These are phyloP conservation scores for Alethe diademata DNA, from an alignment of 2,113 vertebrate genomes.

Conservation along the genomic window DNA sequence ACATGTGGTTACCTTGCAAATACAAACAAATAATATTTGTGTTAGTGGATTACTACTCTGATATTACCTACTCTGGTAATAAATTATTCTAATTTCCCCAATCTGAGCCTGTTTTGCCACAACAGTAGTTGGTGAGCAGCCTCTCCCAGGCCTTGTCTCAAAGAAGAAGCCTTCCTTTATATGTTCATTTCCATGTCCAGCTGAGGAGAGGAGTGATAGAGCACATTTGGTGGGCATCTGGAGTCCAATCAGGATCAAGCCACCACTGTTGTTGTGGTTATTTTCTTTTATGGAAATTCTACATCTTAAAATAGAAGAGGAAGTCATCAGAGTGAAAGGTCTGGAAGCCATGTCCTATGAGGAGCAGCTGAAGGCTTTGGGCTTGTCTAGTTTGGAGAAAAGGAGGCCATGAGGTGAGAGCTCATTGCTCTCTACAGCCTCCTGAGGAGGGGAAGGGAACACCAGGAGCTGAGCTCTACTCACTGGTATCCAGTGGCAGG, in stretches of 20 bases:
- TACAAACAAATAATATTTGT: not conserved
- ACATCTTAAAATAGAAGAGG: not conserved
- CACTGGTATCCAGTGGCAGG: not conserved
- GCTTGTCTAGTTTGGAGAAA: not conserved
- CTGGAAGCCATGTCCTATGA: not conserved
- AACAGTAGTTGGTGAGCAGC: not conserved
- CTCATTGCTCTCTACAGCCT: not conserved
- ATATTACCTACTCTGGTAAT: not conserved
- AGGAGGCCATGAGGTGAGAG: not conserved
- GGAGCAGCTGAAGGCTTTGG: not conserved
- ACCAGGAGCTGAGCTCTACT: not conserved
- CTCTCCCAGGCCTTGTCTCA: not conserved
- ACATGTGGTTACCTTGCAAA: not conserved
- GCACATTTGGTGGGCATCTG: not conserved
- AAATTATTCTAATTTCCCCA: not conserved
- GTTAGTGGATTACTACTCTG: not conserved
- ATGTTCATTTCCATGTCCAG: not conserved
- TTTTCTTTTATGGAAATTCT: not conserved
- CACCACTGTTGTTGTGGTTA: not conserved
- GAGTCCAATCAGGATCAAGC: not conserved
- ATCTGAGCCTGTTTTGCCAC: not conserved
- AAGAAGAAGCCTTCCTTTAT: not conserved
- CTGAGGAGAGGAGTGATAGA: not conserved
- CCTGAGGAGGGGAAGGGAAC: not conserved
- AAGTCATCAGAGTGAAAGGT: not conserved